A percentile compares a stretch with the other conserved stretches of the same genome.
phyloP scores from a whole-genome alignment of 1,140 invertebrate genomes.

The Phenacoccus solenopsis region DNA sequence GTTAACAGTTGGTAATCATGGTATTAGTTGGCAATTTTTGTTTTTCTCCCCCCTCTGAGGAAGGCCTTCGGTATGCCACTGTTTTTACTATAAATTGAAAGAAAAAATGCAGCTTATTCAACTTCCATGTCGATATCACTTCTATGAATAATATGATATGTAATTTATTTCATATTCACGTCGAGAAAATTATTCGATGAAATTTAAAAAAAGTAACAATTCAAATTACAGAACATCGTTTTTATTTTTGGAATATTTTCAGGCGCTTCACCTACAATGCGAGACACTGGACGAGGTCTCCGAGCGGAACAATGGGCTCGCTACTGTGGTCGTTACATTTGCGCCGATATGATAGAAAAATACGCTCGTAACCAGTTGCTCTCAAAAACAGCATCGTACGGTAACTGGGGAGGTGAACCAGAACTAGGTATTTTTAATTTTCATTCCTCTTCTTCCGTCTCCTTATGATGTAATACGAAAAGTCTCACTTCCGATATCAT shows the following conservation, averaged over 20 bases:
- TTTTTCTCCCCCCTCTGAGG: too few relatives aligned
- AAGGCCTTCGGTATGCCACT: too few relatives aligned
- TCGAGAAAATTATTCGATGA: not conserved
- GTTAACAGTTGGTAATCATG: too few relatives aligned
- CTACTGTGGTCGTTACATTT: conserved; percentile 58
- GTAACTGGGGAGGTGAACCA: conserved; percentile 44
- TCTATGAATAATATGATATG: too few relatives aligned
- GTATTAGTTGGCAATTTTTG: too few relatives aligned
- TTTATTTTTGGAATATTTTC: too few relatives aligned
- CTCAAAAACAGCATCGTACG: conserved; percentile 41
- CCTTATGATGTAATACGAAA: not conserved
- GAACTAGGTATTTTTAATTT: conserved; percentile 31
- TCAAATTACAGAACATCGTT: too few relatives aligned
- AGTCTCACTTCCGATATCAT: not conserved
- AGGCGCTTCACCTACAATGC: conserved; percentile 60
- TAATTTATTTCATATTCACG: too few relatives aligned
- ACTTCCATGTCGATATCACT: too few relatives aligned
- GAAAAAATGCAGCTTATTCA: too few relatives aligned
- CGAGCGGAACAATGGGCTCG: conserved; percentile 65
- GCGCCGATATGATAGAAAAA: conserved; percentile 60
- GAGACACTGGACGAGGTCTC: conserved; percentile 54
- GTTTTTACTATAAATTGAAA: too few relatives aligned
- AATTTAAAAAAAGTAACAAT: too few relatives aligned
- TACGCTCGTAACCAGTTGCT: conserved; percentile 44
- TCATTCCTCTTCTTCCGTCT: not conserved